phyloP scores from a whole-genome alignment of 2,797 vertebrate genomes.

The Graptemys geographica region DNA sequence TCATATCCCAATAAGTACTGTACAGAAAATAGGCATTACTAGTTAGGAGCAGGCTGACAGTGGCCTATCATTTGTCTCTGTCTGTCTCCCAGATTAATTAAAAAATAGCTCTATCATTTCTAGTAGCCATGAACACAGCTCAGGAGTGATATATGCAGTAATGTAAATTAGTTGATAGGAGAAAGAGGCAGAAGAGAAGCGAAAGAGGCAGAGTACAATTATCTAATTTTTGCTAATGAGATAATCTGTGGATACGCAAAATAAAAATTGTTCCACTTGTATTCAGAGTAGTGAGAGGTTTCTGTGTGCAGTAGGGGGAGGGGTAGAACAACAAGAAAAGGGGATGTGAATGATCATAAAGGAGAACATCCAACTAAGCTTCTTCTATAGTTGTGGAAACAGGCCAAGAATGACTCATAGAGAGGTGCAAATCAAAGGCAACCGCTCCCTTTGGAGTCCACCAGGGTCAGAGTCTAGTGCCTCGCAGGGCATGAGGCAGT shows the following conservation, averaged over 20 bases:
- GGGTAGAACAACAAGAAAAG: not conserved
- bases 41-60: not conserved
- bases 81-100: not conserved
- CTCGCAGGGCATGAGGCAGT: not conserved
- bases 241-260: not conserved
- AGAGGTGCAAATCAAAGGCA: not conserved
- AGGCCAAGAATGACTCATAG: not conserved
- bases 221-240: not conserved
- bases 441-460: not conserved
- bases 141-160: not conserved
- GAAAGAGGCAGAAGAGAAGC: not conserved
- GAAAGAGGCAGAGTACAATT: not conserved
- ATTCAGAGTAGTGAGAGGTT: not conserved
- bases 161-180: not conserved
- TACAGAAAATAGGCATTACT: not conserved
- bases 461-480: not conserved
- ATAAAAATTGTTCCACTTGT: not conserved
- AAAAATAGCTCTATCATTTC: not conserved
- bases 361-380: not conserved
- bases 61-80: not conserved
- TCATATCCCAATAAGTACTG: not conserved
- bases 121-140: not conserved
- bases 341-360: not conserved
- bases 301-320: not conserved
- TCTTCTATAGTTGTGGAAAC: not conserved